Evolutionary conservation across 1,140 invertebrate genomes (phyloP).

Genomic region (Cherax destructor): DNA sequence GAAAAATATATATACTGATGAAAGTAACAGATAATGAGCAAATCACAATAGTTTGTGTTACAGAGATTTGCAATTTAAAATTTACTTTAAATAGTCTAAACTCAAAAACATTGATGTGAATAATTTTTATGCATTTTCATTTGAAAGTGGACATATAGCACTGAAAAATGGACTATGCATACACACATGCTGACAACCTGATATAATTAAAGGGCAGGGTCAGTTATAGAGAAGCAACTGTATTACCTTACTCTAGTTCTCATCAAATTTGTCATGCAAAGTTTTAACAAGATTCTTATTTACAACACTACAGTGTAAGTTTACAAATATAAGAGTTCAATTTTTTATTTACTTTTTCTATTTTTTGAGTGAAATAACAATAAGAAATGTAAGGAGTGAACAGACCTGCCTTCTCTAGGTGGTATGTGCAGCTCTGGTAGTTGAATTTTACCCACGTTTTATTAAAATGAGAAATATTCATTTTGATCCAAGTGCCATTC

Average conservation of each 20-base stretch:
- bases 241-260: too few species aligned
- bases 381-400: conserved; percentile 6
- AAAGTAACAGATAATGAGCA: too few species aligned
- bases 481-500: conserved; percentile 43
- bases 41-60: too few species aligned
- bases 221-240: background rate
- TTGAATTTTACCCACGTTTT: conserved; percentile 37
- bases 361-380: background rate
- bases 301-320: too few species aligned
- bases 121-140: too few species aligned
- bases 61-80: background rate
- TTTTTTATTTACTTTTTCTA: background rate
- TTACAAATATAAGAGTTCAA: background rate
- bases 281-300: too few species aligned
- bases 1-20: background rate
- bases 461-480: conserved; percentile 1
- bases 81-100: background rate
- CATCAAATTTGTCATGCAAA: too few species aligned
- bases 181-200: background rate
- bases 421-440: conserved; percentile 63
- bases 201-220: background rate
- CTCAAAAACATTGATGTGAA: background rate
- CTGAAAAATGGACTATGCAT: background rate
- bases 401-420: conserved; percentile 16
- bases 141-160: background rate